Base-by-base conservation (phyloP, 2,888 invertebrate genomes). In the Muschampia plurimacula region DNA sequence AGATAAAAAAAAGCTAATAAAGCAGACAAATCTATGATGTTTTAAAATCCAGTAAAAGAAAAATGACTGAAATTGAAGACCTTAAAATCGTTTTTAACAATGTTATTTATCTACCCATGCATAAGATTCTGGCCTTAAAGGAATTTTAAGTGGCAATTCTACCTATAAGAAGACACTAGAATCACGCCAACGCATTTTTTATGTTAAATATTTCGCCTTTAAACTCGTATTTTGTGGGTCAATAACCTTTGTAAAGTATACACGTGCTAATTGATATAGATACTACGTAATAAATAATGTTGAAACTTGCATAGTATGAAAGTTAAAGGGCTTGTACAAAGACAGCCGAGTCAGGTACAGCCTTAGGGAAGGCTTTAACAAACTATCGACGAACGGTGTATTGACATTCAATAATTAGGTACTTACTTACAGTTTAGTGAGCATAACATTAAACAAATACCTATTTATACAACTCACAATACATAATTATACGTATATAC, bases 201-300 rank as follows among this genome's bases (percentile, higher is more conserved):
- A 72, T 72, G 72, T 72, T 55, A 72, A 72, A 72, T 67, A 72
- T 72, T 72, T 72, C 72, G 72, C 72, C 67, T 72, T 57, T 72
- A 72, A 67, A 72, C 72, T 66, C 66, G 71, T 71, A 71, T 71
- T 71, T 71, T 60, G 71, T 66, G 28, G 71, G 71, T 66, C 71
- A n/a, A 62, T 71, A 66, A 71, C 71, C 71, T 71, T 60, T 22
- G 46, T 52, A 7, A 70, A 66, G 66, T 66, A 28, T 66, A 71
- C 71, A 71, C 71, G 71, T 71, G 71, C 60, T 71, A 71, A 71
- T 71, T 71, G 71, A 66, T 66, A 71, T 71, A 60, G 71, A 66
- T 60, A 71, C 60, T 57, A 71, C 41, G 71, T 66, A 49, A 66
- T 59, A 71, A 71, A 66, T 71, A 70, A 59, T 52, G 36, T 66